Percentiles rank a stretch among this genome's conserved stretches.
Conservation (phyloP, 2,797 vertebrate genomes). For the Myiothlypis chrysogaster region DNA sequence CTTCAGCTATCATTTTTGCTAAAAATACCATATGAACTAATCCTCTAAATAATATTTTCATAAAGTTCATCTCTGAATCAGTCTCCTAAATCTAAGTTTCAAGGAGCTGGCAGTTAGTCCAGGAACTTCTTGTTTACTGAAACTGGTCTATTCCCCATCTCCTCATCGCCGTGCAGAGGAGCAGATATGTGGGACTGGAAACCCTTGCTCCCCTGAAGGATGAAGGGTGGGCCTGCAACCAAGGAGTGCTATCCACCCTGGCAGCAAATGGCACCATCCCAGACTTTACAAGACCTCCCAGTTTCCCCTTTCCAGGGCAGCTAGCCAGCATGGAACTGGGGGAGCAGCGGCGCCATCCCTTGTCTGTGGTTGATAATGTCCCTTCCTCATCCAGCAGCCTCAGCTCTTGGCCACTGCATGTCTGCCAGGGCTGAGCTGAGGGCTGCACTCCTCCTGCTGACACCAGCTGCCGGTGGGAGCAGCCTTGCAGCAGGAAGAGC, state of each 20-base stretch:
- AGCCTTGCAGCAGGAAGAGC: not conserved
- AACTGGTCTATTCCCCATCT: not conserved
- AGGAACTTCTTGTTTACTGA: not conserved
- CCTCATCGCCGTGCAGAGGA: not conserved
- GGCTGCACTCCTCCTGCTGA: not conserved
- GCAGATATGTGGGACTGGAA: not conserved
- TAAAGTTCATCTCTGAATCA: not conserved
- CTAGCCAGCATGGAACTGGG: not conserved
- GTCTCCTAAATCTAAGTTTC: not conserved
- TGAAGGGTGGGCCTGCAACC: not conserved
- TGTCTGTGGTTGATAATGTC: not conserved
- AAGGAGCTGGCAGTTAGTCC: not conserved
- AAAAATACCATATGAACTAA: constrained; percentile 27
- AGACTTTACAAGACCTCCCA: not conserved
- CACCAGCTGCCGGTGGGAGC: not conserved
- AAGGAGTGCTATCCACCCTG: not conserved
- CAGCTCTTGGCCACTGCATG: not conserved
- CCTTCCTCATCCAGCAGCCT: not conserved
- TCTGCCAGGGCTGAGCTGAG: not conserved
- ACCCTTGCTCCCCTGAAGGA: not conserved
- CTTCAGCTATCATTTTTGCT: not conserved
- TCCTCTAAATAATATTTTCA: not conserved
- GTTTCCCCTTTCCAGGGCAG: not conserved
- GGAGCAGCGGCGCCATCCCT: rapidly evolving
- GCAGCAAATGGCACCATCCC: not conserved